Percentiles rank a stretch among this genome's conserved stretches.
phyloP scores from a whole-genome alignment of 2,113 vertebrate genomes.

The Macrotis lagotis region DNA sequence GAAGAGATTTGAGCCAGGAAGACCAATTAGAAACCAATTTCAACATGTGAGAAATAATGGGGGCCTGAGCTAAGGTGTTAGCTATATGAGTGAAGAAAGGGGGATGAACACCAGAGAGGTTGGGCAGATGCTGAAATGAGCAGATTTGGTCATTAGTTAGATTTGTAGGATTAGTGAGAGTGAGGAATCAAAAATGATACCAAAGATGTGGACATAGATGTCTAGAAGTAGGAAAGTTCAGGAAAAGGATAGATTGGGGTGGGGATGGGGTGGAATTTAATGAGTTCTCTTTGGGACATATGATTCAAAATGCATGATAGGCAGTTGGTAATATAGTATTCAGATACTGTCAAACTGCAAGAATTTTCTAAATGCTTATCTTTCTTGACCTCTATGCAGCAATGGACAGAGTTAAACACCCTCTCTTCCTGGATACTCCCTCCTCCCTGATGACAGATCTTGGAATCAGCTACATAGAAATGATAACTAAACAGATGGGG shows the following conservation, averaged over 20 bases:
- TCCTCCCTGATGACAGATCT: neutral
- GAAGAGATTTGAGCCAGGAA: neutral
- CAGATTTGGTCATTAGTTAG: neutral
- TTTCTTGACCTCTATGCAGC: neutral
- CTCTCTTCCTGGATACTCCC: neutral
- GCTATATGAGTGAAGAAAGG: neutral
- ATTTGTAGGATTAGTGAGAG: neutral
- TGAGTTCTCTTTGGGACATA: neutral
- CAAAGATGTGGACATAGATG: neutral
- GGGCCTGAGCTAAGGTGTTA: neutral
- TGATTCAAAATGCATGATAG: too few relatives aligned
- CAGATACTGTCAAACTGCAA: too few relatives aligned
- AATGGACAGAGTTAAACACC: neutral
- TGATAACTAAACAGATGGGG: too few relatives aligned
- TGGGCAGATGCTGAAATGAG: neutral
- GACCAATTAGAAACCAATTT: neutral
- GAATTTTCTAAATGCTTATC: slow-evolving; percentile 4
- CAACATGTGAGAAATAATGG: neutral
- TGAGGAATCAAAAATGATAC: neutral
- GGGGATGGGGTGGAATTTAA: neutral
- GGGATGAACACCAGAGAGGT: neutral
- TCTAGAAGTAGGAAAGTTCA: neutral
- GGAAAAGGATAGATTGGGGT: neutral
- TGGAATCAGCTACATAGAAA: too few relatives aligned
- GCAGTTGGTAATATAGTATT: too few relatives aligned